These are phyloP conservation scores for Caenorhabditis inopinata DNA, from an alignment of 1,140 invertebrate species.

Conservation along the genomic window DNA sequence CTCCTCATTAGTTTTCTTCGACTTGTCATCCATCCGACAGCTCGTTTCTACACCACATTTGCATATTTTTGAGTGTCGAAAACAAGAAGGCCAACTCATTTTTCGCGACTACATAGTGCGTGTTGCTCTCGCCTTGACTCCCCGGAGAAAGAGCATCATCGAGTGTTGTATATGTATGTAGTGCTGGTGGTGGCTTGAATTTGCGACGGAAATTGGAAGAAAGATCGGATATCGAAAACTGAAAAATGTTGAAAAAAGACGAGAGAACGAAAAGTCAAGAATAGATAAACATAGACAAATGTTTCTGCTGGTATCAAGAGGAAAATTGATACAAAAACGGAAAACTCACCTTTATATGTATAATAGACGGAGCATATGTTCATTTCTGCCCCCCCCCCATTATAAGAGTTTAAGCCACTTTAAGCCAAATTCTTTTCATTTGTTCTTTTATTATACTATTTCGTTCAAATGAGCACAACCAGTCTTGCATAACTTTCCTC, in stretches of 20 bases:
- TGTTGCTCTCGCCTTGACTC: conserved; percentile 3
- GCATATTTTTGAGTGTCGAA: conserved; percentile 31
- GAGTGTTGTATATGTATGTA: background rate
- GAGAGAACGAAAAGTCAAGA: background rate
- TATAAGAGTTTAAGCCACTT: no score
- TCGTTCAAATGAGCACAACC: no score
- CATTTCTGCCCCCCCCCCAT: no score
- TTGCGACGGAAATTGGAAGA: conserved; percentile 29
- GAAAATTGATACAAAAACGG: background rate
- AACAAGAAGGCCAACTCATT: conserved; percentile 15
- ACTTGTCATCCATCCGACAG: background rate
- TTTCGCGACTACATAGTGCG: background rate
- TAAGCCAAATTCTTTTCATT: no score
- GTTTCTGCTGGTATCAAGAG: no score
- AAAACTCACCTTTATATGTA: no score
- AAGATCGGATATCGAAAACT: background rate
- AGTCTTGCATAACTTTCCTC: no score
- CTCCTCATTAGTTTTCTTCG: conserved; percentile 21
- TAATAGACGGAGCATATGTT: no score
- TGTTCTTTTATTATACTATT: no score
- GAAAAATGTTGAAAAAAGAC: background rate
- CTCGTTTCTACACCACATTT: conserved; percentile 22
- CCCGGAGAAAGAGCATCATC: conserved; percentile 27
- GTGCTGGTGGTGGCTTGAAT: background rate
- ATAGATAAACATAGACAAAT: background rate